These are phyloP conservation scores for Eurosta solidaginis DNA, from an alignment of 1,140 invertebrate species.

Conservation along the genomic window DNA sequence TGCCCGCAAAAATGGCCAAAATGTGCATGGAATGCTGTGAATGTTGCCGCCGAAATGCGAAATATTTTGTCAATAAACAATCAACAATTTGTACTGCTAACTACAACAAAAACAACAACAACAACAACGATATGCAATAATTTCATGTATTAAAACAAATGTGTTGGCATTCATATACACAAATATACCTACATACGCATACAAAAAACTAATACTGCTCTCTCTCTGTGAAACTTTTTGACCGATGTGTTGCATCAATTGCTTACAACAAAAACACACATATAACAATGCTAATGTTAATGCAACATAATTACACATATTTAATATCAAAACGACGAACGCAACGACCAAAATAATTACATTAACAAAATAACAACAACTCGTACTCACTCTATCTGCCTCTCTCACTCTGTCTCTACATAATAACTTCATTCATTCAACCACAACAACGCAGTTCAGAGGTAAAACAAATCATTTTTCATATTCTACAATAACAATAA, in stretches of 20 bases:
- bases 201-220: no score
- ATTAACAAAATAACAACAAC: not conserved
- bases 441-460: slow-evolving; percentile 22
- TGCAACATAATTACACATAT: no score
- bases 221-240: no score
- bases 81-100: no score
- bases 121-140: not conserved
- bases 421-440: slow-evolving; percentile 10
- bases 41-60: no score
- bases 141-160: no score
- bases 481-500: slow-evolving; percentile 12
- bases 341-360: slow-evolving; percentile 27
- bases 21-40: no score
- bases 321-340: slow-evolving; percentile 36
- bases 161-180: no score
- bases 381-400: not conserved
- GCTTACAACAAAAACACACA: not conserved
- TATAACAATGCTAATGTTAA: slow-evolving; percentile 19
- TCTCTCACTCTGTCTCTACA: not conserved
- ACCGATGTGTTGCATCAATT: not conserved
- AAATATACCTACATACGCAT: slow-evolving; percentile 35
- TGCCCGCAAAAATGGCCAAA: no score
- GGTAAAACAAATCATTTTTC: slow-evolving; percentile 24
- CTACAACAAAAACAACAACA: slow-evolving; percentile 41
- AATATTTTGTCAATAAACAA: no score